A percentile compares a stretch with the other conserved stretches of the same genome.
These are phyloP conservation scores for Hydrochoerus hydrochaeris DNA, from an alignment of 2,113 vertebrate species.

Conservation along the genomic window DNA sequence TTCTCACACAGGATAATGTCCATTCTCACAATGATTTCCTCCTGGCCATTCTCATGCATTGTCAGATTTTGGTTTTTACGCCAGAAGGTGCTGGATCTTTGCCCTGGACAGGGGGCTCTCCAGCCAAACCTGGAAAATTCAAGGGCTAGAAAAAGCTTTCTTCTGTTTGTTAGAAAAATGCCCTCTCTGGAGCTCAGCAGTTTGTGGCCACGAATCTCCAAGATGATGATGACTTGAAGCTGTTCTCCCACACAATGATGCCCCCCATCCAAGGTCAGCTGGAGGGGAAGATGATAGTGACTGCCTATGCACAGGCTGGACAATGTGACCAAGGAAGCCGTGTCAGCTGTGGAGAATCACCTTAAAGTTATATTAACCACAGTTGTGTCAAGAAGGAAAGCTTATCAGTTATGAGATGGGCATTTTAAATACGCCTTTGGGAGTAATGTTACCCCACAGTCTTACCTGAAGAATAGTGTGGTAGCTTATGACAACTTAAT, in stretches of 20 bases:
- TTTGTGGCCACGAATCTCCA: conserved; percentile 94
- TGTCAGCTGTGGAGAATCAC: conserved; percentile 94
- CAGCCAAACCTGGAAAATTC: no score
- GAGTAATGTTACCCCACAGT: conserved; percentile 94
- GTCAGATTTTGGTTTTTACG: no score
- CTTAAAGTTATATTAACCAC: conserved; percentile 96
- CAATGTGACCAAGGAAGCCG: conserved; percentile 95
- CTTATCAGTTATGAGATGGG: conserved; percentile 94
- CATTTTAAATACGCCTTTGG: conserved; percentile 98
- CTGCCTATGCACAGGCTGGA: conserved; percentile 95
- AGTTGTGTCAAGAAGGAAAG: conserved; percentile 94
- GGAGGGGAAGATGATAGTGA: conserved; percentile 98
- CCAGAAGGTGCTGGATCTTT: no score
- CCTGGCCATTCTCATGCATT: no score
- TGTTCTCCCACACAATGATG: conserved; percentile 96
- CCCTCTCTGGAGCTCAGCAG: conserved; percentile 93
- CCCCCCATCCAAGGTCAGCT: conserved; percentile 95
- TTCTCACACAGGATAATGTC: no score
- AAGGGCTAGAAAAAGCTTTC: no score
- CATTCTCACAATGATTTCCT: no score
- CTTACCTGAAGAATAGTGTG: conserved; percentile 96
- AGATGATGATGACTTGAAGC: conserved; percentile 95
- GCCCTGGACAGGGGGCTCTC: no score
- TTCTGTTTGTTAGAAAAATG: conserved; percentile 86
- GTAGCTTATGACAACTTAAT: conserved; percentile 93